A percentile compares a stretch with the other conserved stretches of the same genome.
Conservation (phyloP, 2,797 vertebrate species). For the Phoxinus dragarum region DNA sequence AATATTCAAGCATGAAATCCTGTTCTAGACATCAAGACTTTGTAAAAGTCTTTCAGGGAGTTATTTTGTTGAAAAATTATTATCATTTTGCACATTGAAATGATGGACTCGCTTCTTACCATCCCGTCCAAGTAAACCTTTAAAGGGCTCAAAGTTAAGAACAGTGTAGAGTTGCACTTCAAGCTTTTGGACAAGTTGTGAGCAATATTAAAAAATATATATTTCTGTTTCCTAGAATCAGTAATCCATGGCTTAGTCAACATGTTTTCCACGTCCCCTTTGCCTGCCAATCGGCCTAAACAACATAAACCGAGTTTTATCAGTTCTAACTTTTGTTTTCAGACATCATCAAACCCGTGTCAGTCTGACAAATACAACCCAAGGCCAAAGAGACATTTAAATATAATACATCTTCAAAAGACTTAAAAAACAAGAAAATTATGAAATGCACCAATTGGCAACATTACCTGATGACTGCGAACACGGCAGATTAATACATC, state of each 20-base stretch:
- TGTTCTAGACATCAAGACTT: no score
- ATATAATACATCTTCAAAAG: background rate
- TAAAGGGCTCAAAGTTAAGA: background rate
- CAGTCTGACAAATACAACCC: background rate
- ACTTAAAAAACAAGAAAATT: background rate
- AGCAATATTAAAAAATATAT: background rate
- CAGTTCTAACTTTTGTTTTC: background rate
- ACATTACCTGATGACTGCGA: background rate
- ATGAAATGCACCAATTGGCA: background rate
- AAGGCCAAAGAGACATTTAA: slow-evolving; percentile 3
- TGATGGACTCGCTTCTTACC: background rate
- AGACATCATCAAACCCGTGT: background rate
- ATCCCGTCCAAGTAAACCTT: background rate
- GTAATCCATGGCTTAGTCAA: background rate
- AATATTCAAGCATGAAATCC: no score
- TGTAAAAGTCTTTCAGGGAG: background rate
- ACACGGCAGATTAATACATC: background rate
- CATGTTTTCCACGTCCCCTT: background rate
- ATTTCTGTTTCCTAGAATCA: background rate
- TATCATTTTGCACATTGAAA: background rate
- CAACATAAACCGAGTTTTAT: background rate
- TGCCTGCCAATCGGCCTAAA: background rate
- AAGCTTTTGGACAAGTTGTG: background rate
- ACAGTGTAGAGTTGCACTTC: background rate
- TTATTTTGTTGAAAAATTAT: background rate